Base-by-base conservation (phyloP, 1,140 invertebrate species). In the Panagrolaimus sp. region DNA sequence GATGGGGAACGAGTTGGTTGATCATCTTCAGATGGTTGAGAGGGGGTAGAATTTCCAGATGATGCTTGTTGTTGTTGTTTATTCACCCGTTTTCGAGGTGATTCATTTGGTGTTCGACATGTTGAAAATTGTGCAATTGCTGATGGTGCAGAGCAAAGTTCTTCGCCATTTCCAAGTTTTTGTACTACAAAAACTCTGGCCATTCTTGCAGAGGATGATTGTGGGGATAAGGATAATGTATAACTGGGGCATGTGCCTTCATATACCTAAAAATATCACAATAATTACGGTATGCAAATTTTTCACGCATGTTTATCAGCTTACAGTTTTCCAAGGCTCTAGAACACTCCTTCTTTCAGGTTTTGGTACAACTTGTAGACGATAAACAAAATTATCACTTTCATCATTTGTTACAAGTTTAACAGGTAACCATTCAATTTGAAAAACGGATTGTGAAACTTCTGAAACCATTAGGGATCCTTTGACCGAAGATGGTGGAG, bases 181-280 rank as follows among this genome's bases (percentile, higher is more conserved):
- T 80, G 81, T 44, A 79, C 78, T 5, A 74, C 68, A 21, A 79
- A 55, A n/a, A 79, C 62, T n/a, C 78, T 81, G 1, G 68, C 68
- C 65, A 83, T 81, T n/a, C 79, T 48, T n/a, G 71, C 45, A 6
- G 63, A 26, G 24, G 62, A 43, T 38, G 64, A 46, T 14, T 52
- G 48, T 7, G 82, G 48, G n/a, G 67, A 43, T 6, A 78, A 26
- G 0, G 55, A 43, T 9, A 78, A 17, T 0, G 79, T 77, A 70
- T 43, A 83, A 24, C 47, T 68, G 0, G 76, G 79, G 28, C 24
- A 26, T 0, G 71, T 12, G 17, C 79, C 78, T 65, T 79, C 80
- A 68, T 82, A 79, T 0, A 78, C 32, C 32, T 38, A 38, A 7
- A 38, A 38, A 38, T 4, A 7, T 7, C 2, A 38, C 32, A 38